Conservation (phyloP, 2,888 invertebrate species). For the Pseudococcus longispinus region DNA sequence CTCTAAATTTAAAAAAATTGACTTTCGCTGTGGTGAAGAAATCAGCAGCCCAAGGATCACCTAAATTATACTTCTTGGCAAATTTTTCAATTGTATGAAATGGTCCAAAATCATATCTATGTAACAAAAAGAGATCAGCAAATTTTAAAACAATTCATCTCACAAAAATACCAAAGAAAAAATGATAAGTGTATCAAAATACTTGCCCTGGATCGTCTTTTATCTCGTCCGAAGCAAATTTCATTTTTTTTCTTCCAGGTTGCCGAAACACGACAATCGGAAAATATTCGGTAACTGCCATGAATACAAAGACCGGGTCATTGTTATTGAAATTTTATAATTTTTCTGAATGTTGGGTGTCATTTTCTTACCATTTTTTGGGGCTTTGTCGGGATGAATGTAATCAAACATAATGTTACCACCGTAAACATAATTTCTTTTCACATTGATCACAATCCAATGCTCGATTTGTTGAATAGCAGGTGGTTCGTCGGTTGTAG, state of each 20-base stretch:
- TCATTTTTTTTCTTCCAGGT: not conserved
- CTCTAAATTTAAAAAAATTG: not conserved
- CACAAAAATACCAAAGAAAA: too few relatives aligned
- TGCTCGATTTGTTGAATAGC: not conserved
- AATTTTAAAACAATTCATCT: not conserved
- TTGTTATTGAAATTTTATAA: not conserved
- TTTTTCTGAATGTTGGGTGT: not conserved
- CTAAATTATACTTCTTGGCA: constrained; percentile 3
- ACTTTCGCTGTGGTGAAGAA: not conserved
- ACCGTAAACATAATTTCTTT: not conserved
- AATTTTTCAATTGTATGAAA: not conserved
- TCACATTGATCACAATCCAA: constrained; percentile 2
- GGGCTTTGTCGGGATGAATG: not conserved
- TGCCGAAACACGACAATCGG: not conserved
- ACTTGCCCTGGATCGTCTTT: not conserved
- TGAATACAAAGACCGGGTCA: too few relatives aligned
- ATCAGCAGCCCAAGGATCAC: constrained; percentile 3
- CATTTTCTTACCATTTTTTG: not conserved
- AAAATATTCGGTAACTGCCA: not conserved
- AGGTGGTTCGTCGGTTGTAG: not conserved
- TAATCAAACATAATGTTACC: constrained; percentile 8
- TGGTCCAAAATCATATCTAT: not conserved
- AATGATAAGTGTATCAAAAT: not conserved
- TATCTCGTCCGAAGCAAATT: not conserved
- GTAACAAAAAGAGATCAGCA: not conserved